Base-by-base conservation (phyloP, 2,113 vertebrate species). In the Seriola dumerili region DNA sequence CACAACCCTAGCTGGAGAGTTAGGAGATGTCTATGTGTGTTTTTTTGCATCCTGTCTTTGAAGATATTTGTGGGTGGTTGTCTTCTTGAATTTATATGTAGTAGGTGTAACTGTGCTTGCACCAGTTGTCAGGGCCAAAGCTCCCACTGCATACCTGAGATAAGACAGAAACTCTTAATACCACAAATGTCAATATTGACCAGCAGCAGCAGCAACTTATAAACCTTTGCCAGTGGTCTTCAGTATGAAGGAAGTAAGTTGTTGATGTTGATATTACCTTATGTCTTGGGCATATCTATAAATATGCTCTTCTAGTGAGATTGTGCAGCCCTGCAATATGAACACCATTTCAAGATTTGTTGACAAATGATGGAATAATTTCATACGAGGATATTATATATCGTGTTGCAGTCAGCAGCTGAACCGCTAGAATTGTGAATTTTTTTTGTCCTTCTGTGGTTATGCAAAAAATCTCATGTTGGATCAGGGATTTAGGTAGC, bases 61-160 rank as follows among this genome's bases (percentile, higher is more conserved):
- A 54, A 52, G 72, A 64, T n/a, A 16, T 36, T 36, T 61, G 72
- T 78, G 84, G 73, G 81, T 44, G 87, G 66, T 0, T 67, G 76
- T 58, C 76, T 58, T 85, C 36, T 65, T 70, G 14, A 52, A 68
- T 79, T 57, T 67, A 17, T 84, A 54, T 74, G 72, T 46, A 36
- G 61, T 58, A 42, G 4, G 38, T 76, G 32, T 46, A 44, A 57
- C 44, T 2, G 61, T 63, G 54, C 16, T 76, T 74, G 48, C 21
- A 67, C n/a, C 64, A 6, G 34, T 86, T 72, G 68, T 38, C 65
- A 36, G 77, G 54, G 78, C 84, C 70, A 48, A 32, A 21, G 64
- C 57, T 73, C 68, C 19, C 38, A 69, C 83, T 89, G 80, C 77
- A 74, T 83, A 84, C 63, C 55, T 61, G 64, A 88, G 83, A 91